A percentile compares a stretch with the other conserved stretches of the same genome.
Conservation (phyloP, 2,888 invertebrate species). For the Gortyna flavago region DNA sequence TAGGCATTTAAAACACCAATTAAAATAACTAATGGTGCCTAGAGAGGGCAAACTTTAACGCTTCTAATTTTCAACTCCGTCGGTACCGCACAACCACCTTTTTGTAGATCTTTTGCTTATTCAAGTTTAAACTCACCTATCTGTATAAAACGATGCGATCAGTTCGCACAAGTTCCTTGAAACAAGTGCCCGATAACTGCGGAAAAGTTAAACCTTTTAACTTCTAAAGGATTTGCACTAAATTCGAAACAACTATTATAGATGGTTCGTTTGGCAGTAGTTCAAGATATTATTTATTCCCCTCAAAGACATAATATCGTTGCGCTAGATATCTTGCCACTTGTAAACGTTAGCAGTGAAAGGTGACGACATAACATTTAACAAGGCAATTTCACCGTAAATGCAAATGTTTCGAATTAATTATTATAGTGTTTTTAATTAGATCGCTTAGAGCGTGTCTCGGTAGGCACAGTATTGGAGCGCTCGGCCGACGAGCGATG, state of each 20-base stretch:
- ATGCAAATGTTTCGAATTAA: slow-evolving; percentile 80
- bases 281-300: slow-evolving; percentile 60
- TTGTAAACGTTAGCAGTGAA: slow-evolving; percentile 29
- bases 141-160: slow-evolving; percentile 59
- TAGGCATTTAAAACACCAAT: slow-evolving; percentile 56
- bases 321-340: slow-evolving; percentile 14
- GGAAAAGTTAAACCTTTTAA: slow-evolving; percentile 69
- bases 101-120: slow-evolving; percentile 49
- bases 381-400: slow-evolving; percentile 74
- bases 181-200: slow-evolving; percentile 69
- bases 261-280: slow-evolving; percentile 55
- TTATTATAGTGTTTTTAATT: slow-evolving; percentile 85
- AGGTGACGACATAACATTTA: slow-evolving; percentile 56
- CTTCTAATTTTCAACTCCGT: slow-evolving; percentile 49
- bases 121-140: slow-evolving; percentile 59
- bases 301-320: slow-evolving; percentile 33
- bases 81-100: slow-evolving; percentile 31
- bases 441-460: slow-evolving; percentile 74
- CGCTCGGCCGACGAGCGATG: slow-evolving; percentile 69
- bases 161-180: slow-evolving; percentile 57
- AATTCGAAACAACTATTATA: slow-evolving; percentile 69
- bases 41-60: slow-evolving; percentile 47
- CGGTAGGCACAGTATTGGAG: slow-evolving; percentile 66
- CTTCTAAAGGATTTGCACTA: slow-evolving; percentile 70
- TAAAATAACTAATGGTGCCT: slow-evolving; percentile 54